Conservation (phyloP, 2,888 invertebrate genomes). For the Drosophila monieri region DNA sequence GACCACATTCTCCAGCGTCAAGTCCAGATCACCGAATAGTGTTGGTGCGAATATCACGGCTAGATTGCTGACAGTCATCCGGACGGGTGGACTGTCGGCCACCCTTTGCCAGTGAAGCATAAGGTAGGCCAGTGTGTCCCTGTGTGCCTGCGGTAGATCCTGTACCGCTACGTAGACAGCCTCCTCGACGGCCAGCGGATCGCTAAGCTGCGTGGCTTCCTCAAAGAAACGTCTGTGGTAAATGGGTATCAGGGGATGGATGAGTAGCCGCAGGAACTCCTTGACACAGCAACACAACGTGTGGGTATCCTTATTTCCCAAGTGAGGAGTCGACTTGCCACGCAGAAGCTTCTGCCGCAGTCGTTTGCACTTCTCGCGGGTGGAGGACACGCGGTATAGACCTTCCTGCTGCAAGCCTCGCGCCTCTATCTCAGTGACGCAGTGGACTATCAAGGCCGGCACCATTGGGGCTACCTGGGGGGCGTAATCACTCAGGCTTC, state of each 20-base stretch:
- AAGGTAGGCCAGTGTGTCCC: constrained; percentile 65
- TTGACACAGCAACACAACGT: constrained; percentile 67
- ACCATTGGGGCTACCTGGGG: constrained; percentile 65
- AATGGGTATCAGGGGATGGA: constrained; percentile 57
- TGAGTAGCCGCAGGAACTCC: constrained; percentile 62
- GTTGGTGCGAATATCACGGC: constrained; percentile 69
- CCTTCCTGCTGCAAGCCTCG: constrained; percentile 65
- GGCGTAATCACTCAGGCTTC: constrained; percentile 55
- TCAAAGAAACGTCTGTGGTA: constrained; percentile 50
- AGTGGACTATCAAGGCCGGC: constrained; percentile 69
- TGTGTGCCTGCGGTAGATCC: constrained; percentile 53
- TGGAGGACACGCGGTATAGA: constrained; percentile 68
- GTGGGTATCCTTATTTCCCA: constrained; percentile 64
- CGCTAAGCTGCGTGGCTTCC: constrained; percentile 48
- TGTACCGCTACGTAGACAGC: constrained; percentile 52
- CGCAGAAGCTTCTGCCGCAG: constrained; percentile 62
- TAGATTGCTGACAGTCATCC: constrained; percentile 60
- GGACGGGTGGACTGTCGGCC: constrained; percentile 57
- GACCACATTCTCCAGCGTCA: constrained; percentile 57
- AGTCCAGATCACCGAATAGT: constrained; percentile 59
- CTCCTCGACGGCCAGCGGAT: constrained; percentile 50
- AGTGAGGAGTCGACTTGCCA: constrained; percentile 58
- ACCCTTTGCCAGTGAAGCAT: constrained; percentile 71
- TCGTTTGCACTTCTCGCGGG: constrained; percentile 65
- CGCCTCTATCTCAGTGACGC: constrained; percentile 68